Base-by-base conservation (phyloP, 2,888 invertebrate genomes). In the Erebia ligea region DNA sequence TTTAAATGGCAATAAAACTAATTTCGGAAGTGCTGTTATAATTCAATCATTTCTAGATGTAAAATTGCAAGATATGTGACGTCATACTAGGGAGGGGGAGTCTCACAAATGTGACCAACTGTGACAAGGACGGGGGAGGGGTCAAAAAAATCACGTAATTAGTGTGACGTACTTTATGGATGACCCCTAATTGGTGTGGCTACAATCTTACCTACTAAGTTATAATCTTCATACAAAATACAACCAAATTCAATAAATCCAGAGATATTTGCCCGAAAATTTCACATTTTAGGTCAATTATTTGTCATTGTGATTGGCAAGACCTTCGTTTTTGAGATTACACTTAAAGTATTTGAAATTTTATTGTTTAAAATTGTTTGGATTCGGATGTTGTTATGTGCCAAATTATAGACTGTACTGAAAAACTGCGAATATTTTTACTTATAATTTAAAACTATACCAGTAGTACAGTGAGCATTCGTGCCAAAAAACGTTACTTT, bases 341-440 rank as follows among this genome's bases (percentile, higher is more conserved):
- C 89, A 85, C 77, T 70, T 13, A 78, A 79, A 67, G 40, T 82
- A 81, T 87, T 86, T 83, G 78, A 82, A 86, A 87, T 85, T 80
- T 85, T 87, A 86, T 90, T 88, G 84, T 86, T 85, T 81, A 25
- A 72, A 63, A 81, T 77, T 75, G 34, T 79, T 79, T 82, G 77
- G 84, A 77, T 79, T 79, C 78, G 78, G 81, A 81, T 81, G 71
- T 79, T 76, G 82, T 81, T 58, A 42, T 62, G 62, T 57, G 69
- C 57, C 82, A 79, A 79, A 81, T 80, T 45, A n/a, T n/a, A 59
- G 54, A 54, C 58, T 66, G 69, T 25, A 42, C 52, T 57, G 52
- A 10, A 58, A 67, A 48, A 67, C 48, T 67, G 65, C 65, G 42
- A 65, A 65, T 56, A 19, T 56, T 48, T 15, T 48, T 10, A 42